A percentile compares a stretch with the other conserved stretches of the same genome.
These are phyloP conservation scores for Drosophila sordidapex DNA, from an alignment of 2,888 invertebrate species.

Conservation along the genomic window DNA sequence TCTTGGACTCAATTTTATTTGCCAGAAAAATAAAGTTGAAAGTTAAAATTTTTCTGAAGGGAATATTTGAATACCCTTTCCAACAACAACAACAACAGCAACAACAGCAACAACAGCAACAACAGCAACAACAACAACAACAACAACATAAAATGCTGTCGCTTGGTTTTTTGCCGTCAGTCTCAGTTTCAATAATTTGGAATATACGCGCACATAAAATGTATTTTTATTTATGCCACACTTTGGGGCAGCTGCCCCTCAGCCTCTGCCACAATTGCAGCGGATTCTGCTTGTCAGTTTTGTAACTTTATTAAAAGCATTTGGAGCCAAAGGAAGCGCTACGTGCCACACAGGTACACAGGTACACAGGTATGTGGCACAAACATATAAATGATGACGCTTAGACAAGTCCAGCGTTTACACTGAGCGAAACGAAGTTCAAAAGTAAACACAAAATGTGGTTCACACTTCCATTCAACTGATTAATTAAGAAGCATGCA, in stretches of 20 bases:
- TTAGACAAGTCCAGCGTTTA: conserved; percentile 20
- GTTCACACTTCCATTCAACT: not conserved
- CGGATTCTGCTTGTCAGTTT: conserved; percentile 56
- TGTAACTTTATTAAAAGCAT: conserved; percentile 64
- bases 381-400: conserved; percentile 3
- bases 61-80: conserved; percentile 10
- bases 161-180: conserved; percentile 10
- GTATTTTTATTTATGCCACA: conserved; percentile 40
- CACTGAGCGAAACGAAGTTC: conserved; percentile 14
- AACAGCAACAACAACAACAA: not conserved
- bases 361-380: not conserved
- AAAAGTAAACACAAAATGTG: not conserved
- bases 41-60: not conserved
- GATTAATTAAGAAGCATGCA: not conserved
- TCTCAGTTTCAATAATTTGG: conserved; percentile 53
- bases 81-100: not conserved
- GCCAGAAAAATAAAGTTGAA: not conserved
- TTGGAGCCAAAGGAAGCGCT: conserved; percentile 21
- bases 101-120: not conserved
- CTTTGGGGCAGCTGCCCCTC: conserved; percentile 17
- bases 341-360: conserved; percentile 19
- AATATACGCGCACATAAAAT: conserved; percentile 47
- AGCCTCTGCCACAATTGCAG: not conserved
- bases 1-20: not conserved
- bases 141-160: not conserved